Evolutionary conservation across 2,888 invertebrate species (phyloP).

Genomic region (Plebejus anna): DNA sequence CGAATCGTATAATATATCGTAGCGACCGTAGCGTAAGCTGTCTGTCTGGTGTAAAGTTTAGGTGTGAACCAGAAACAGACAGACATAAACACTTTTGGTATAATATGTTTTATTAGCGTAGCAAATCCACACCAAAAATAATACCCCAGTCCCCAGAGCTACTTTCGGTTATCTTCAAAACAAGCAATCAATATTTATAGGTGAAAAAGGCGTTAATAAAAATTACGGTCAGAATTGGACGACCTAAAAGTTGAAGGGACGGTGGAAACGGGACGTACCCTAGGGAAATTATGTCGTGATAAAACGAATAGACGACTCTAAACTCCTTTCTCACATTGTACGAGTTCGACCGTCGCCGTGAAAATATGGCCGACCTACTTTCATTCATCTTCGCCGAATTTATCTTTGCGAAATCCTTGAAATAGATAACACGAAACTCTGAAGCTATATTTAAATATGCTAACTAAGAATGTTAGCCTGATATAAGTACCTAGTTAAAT

Average conservation of each 20-base stretch:
- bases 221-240: slow-evolving; percentile 25
- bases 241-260: slow-evolving; percentile 28
- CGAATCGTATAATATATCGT: no score
- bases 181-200: slow-evolving; percentile 12
- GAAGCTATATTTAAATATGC: background rate
- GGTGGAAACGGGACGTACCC: slow-evolving; percentile 37
- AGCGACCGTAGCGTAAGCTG: no score
- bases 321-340: slow-evolving; percentile 14
- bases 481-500: no score
- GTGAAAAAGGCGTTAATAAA: slow-evolving; percentile 5
- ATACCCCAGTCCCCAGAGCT: background rate
- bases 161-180: background rate
- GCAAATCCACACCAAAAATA: no score
- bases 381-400: background rate
- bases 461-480: no score
- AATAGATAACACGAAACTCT: background rate
- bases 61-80: no score
- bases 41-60: no score
- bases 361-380: slow-evolving; percentile 13
- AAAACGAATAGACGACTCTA: slow-evolving; percentile 26
- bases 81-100: no score
- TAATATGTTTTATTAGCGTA: no score
- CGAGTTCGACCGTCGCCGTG: slow-evolving; percentile 4
- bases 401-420: background rate
- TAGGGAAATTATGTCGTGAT: slow-evolving; percentile 38